These are phyloP conservation scores for Dromius quadrimaculatus DNA, from an alignment of 2,888 invertebrate genomes.

Conservation along the genomic window DNA sequence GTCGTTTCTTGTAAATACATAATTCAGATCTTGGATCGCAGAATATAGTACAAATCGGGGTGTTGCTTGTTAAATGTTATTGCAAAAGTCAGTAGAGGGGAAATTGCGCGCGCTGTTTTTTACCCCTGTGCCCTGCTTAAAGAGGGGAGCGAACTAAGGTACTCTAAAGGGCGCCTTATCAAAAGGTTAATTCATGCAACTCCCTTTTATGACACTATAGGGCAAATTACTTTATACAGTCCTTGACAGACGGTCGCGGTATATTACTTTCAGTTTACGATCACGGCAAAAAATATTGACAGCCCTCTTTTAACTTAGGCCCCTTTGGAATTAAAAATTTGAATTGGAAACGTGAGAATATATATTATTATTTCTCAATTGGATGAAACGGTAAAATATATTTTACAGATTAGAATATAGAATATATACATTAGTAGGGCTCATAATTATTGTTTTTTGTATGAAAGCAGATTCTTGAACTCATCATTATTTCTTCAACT, in stretches of 20 bases:
- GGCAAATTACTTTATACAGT: slow-evolving; percentile 32
- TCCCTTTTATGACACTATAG: slow-evolving; percentile 34
- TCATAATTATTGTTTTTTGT: no score
- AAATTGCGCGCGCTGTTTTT: slow-evolving; percentile 15
- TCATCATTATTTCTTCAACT: no score
- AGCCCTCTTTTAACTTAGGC: no score
- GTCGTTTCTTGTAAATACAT: slow-evolving; percentile 45
- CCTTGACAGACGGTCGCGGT: slow-evolving; percentile 1
- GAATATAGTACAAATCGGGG: slow-evolving; percentile 8
- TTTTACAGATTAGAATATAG: no score
- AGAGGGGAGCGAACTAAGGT: slow-evolving; percentile 15
- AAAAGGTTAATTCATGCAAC: slow-evolving; percentile 37
- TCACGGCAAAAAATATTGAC: background rate
- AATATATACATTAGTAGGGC: no score
- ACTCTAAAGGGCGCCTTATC: slow-evolving; percentile 38
- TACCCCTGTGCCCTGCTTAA: no score
- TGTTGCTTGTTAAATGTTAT: slow-evolving; percentile 16
- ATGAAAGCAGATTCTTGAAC: no score
- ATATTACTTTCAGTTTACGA: background rate
- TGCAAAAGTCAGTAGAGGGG: slow-evolving; percentile 16
- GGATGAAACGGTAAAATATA: no score
- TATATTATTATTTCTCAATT: no score
- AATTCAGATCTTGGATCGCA: slow-evolving; percentile 19
- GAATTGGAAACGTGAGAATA: no score
- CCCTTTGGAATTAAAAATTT: no score